Base-by-base conservation (phyloP, 1,140 invertebrate genomes). In the Nebria ingens region DNA sequence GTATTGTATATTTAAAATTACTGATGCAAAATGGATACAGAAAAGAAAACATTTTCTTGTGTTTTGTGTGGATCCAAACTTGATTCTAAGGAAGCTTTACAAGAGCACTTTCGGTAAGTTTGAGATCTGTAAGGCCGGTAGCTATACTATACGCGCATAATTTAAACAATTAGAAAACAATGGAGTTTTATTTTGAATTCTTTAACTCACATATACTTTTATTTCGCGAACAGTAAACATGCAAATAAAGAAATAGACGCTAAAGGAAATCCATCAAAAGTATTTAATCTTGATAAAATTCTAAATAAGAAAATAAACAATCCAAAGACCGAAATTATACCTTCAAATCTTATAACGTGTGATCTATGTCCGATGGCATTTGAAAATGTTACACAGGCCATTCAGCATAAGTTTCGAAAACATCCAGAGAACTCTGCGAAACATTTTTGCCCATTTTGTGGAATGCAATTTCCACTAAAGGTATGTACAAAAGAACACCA, bases 381-480 rank as follows among this genome's bases (percentile, higher is more conserved):
- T 62, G 73, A 76, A 13, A 76, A 76, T 2, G 79, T 81, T 53
- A 79, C 80, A 0, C 73, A 76, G 56, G 81, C 82, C 1, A 83
- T 85, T 56, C 78, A 80, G 57, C 82, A 85, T 67, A 81, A 82
- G 65, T 83, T 81, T 63, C 81, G 78, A 64, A 71, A 79, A 45
- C 82, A 85, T 67, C 79, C 80, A 12, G 75, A 81, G 54, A 76
- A 76, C 56, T 74, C 75, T 19, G 68, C 75, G 1, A 84, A 84
- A 65, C 76, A 82, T 67, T 84, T 81, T 65, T 85, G 82, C 54
- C 71, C 76, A 9, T 79, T 77, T 68, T 85, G 83, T 68, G 82
- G 83, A 2, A 82, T 79, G 73, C 79, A 82, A 53, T 85, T 84
- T 68, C 81, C 82, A 22, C 68, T 85, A 60, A 82, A 83, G 74